Evolutionary conservation across 2,113 vertebrate species (phyloP).

Genomic region (Ptilorrhoa leucosticta): DNA sequence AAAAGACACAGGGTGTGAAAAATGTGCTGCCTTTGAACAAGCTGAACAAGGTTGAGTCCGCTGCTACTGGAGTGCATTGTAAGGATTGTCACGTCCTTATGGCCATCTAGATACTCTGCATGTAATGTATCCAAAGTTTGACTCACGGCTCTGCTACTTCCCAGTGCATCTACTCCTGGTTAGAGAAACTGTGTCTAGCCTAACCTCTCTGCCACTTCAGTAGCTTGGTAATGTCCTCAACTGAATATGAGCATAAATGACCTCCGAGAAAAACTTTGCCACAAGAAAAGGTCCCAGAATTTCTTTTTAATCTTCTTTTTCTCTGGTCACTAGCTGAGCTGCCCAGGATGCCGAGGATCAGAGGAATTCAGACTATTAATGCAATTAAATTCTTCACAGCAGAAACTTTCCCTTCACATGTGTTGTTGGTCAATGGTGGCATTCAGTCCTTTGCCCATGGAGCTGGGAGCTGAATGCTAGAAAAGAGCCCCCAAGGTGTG

Average conservation of each 20-base stretch:
- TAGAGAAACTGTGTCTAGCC: background rate
- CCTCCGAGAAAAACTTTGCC: background rate
- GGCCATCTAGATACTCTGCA: background rate
- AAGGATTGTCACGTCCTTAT: background rate
- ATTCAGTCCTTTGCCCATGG: background rate
- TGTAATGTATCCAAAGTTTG: background rate
- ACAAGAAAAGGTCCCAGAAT: background rate
- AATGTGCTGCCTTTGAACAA: background rate
- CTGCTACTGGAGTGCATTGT: background rate
- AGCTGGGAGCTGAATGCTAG: background rate
- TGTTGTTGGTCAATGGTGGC: fast-evolving
- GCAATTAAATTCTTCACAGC: background rate
- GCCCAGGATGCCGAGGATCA: background rate
- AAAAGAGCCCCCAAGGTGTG: background rate
- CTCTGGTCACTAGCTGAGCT: background rate
- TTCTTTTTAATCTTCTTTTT: background rate
- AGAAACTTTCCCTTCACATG: background rate
- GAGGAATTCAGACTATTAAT: background rate
- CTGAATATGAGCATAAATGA: background rate
- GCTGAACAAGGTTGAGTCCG: background rate
- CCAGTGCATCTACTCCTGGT: background rate
- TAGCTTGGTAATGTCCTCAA: background rate
- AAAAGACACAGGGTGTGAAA: background rate
- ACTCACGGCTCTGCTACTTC: background rate
- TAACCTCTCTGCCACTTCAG: background rate